Conservation (phyloP, 2,888 invertebrate species). For the Eristalis pertinax region DNA sequence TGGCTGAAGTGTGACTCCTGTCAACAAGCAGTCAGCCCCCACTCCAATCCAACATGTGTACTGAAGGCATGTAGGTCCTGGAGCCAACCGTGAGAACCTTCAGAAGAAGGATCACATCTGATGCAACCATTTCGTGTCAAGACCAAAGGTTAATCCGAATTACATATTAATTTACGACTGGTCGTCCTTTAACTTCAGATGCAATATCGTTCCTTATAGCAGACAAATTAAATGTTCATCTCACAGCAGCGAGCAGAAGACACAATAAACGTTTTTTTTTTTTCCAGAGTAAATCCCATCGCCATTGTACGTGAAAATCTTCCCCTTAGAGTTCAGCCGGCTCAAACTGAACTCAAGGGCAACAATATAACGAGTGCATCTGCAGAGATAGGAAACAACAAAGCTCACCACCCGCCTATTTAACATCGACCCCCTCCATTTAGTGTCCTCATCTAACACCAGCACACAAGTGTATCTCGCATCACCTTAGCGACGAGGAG, state of each 20-base stretch:
- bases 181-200: too few relatives aligned
- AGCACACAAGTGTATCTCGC: neutral
- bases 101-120: neutral
- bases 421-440: neutral
- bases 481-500: neutral
- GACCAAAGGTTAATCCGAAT: too few relatives aligned
- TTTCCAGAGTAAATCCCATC: neutral
- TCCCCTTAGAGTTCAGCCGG: neutral
- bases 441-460: neutral
- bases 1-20: too few relatives aligned
- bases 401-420: neutral
- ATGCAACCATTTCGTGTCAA: neutral
- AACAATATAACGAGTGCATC: neutral
- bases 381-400: neutral
- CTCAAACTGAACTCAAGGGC: neutral
- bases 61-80: too few relatives aligned
- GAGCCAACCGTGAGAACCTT: too few relatives aligned
- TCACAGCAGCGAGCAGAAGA: neutral
- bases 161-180: too few relatives aligned
- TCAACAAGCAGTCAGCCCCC: too few relatives aligned
- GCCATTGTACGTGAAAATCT: neutral
- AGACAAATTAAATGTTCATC: neutral
- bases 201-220: neutral
- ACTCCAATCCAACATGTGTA: too few relatives aligned
- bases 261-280: neutral